phyloP scores from a whole-genome alignment of 2,888 invertebrate genomes.

The Tribolium freemani region DNA sequence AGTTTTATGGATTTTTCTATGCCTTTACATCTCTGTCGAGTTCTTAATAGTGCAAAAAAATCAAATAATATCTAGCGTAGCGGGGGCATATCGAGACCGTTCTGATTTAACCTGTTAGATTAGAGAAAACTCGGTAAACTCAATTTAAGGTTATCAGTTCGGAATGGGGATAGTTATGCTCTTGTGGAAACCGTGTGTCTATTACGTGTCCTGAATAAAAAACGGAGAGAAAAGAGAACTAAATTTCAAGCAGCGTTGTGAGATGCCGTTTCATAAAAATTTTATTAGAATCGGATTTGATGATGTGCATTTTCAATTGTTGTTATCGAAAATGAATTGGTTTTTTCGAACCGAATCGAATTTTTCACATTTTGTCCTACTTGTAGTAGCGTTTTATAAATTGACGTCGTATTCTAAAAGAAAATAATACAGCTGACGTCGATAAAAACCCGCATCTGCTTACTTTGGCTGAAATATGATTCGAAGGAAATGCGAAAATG shows the following conservation, averaged over 20 bases:
- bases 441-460: conserved; percentile 11
- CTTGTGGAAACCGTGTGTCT: conserved; percentile 47
- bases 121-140: conserved; percentile 45
- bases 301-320: conserved; percentile 7
- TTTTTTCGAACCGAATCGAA: no score
- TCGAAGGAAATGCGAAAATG: conserved; percentile 4
- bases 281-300: conserved; percentile 21
- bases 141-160: conserved; percentile 52
- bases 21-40: no score
- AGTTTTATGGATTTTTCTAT: no score
- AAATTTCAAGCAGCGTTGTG: conserved; percentile 4
- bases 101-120: conserved; percentile 49
- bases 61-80: background rate
- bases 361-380: background rate
- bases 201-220: conserved; percentile 49
- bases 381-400: background rate
- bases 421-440: background rate
- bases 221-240: background rate
- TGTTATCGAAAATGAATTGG: no score
- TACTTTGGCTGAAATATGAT: conserved; percentile 13
- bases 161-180: conserved; percentile 49
- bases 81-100: conserved; percentile 18
- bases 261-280: conserved; percentile 9
- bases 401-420: background rate
- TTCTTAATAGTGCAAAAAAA: no score